Evolutionary conservation across 2,888 invertebrate genomes (phyloP).

Genomic region (Nudaria mundana): DNA sequence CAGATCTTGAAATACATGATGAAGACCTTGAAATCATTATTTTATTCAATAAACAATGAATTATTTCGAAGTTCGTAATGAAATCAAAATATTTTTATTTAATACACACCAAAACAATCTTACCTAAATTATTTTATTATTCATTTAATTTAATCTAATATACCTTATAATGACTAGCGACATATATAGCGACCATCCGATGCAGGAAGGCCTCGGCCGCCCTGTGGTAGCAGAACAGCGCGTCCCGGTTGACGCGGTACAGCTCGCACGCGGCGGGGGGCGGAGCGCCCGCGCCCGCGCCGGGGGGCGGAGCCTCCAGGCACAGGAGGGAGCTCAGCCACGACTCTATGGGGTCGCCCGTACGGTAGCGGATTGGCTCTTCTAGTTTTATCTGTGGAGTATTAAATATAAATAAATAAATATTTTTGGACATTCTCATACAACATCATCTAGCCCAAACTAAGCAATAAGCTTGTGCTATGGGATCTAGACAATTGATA

Average conservation of each 20-base stretch:
- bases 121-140: no score
- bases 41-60: no score
- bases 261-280: conserved; percentile 94
- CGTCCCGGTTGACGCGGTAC: conserved; percentile 92
- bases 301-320: conserved; percentile 89
- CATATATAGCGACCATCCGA: conserved; percentile 94
- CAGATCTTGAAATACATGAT: no score
- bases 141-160: no score
- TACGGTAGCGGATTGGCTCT: conserved; percentile 96
- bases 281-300: conserved; percentile 91
- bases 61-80: no score
- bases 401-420: not conserved
- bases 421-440: no score
- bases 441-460: no score
- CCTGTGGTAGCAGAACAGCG: conserved; percentile 97
- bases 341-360: conserved; percentile 91
- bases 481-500: no score
- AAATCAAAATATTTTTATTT: no score
- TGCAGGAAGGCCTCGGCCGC: conserved; percentile 96
- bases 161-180: conserved; percentile 98
- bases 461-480: no score
- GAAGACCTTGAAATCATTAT: no score
- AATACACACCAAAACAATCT: no score
- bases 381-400: conserved; percentile 86
- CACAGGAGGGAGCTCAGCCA: conserved; percentile 97